Conservation (phyloP, 2,888 invertebrate species). For the Caenorhabditis imperialis region DNA sequence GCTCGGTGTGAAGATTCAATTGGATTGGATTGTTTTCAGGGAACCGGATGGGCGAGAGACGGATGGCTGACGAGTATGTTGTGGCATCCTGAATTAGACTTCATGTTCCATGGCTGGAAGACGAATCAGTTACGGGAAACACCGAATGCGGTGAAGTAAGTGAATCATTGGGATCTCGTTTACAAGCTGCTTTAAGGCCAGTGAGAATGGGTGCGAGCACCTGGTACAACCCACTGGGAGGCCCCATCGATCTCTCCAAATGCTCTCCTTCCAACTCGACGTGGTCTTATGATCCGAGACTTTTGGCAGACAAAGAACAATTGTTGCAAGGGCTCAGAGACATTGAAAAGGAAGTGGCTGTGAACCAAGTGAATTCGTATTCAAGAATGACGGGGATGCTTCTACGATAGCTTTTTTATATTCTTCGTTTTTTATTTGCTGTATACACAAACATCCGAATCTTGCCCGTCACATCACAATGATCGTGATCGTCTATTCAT, state of each 20-base stretch:
- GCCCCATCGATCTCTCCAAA: conserved; percentile 30
- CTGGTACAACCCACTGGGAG: conserved; percentile 49
- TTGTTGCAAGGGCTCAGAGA: conserved; percentile 14
- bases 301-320: conserved; percentile 27
- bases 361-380: conserved; percentile 28
- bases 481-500: too few relatives aligned
- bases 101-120: conserved; percentile 63
- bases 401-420: not conserved
- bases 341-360: conserved; percentile 22
- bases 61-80: conserved; percentile 53
- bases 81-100: conserved; percentile 58
- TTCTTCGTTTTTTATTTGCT: not conserved
- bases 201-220: not conserved
- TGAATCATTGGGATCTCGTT: not conserved
- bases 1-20: not conserved
- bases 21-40: conserved; percentile 18
- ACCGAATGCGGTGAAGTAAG: conserved; percentile 22
- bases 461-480: too few relatives aligned
- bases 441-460: not conserved
- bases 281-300: conserved; percentile 33
- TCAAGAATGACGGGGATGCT: conserved; percentile 30
- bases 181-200: not conserved
- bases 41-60: conserved; percentile 58
- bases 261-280: conserved; percentile 43
- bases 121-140: conserved; percentile 25